These are phyloP conservation scores for Thymelicus acteon DNA, from an alignment of 2,888 invertebrate genomes.

Conservation along the genomic window DNA sequence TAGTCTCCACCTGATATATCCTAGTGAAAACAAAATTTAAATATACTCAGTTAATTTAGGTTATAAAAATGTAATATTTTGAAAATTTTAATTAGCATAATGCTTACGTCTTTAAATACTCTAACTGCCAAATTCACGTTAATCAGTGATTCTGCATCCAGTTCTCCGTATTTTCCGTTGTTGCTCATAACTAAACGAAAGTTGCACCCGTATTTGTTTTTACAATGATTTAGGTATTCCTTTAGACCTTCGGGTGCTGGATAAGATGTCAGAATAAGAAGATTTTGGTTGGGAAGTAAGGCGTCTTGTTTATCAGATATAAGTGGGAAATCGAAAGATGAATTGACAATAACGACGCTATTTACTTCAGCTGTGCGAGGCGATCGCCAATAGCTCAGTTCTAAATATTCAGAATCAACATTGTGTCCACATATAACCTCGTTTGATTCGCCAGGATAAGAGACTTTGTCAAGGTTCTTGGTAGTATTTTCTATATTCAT, in stretches of 20 bases:
- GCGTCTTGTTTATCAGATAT: conserved; percentile 44
- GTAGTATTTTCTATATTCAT: conserved; percentile 44
- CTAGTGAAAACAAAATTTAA: not conserved
- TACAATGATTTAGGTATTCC: conserved; percentile 52
- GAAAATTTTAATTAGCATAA: not conserved
- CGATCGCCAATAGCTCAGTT: not conserved
- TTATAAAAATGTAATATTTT: not conserved
- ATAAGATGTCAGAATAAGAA: conserved; percentile 51
- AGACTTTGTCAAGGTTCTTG: conserved; percentile 35
- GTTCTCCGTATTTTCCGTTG: conserved; percentile 44
- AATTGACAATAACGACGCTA: conserved; percentile 12
- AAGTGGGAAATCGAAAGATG: conserved; percentile 45
- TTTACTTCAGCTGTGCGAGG: not conserved
- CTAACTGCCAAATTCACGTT: conserved; percentile 51
- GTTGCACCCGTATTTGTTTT: conserved; percentile 50
- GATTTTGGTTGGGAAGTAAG: conserved; percentile 47
- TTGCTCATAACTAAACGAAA: conserved; percentile 55
- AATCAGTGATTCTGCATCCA: conserved; percentile 52
- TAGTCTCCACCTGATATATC: not conserved
- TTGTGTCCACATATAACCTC: conserved; percentile 44
- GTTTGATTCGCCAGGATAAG: conserved; percentile 42
- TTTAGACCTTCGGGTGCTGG: conserved; percentile 53
- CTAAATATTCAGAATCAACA: not conserved
- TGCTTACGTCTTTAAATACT: not conserved
- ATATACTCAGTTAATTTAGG: not conserved